Base-by-base conservation (phyloP, 1,140 invertebrate species). In the Pseudomyrmex cubaensis region DNA sequence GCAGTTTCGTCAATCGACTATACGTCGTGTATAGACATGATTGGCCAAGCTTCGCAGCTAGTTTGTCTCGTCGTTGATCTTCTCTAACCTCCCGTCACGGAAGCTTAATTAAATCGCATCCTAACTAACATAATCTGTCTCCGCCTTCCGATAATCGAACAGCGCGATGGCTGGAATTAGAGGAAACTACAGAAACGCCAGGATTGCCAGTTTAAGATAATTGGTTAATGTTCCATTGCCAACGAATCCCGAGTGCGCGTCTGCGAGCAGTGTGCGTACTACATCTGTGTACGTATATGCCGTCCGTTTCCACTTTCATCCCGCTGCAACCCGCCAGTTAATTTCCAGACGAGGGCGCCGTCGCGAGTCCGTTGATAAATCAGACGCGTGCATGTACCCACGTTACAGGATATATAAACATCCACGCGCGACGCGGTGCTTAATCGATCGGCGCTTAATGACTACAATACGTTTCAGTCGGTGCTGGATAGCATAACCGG, bases 371-470 rank as follows among this genome's bases (percentile, higher is more conserved):
- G 70, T 88, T 87, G 85, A 90, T 90, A 91, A 91, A 91, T 91
- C 88, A 91, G 86, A 87, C 50, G 70, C 56, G n/a, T 52, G 48
- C 44, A 35, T 35, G 52, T 46, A 64, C 35, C 35, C 50, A 77
- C 15, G 57, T 35, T 48, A 61, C 57, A 35, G 64, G 70, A 82
- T 72, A 82, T 89, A 92, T 90, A 92, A 92, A 92, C 90, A 90
- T 89, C 88, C 85, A 62, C 25, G 72, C 66, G 67, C 67, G 80
- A 72, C 70, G 35, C 35, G 73, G 62, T 84, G 91, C 83, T 91
- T 90, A 91, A 92, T 92, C 91, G 90, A 92, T 92, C 87, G 78
- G 22, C 62, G 80, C 72, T 90, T 92, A 91, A 92, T 90, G 91
- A 87, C 74, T 87, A 76, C 70, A 75, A 87, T 78, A 73, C 86